Evolutionary conservation across 2,113 vertebrate species (phyloP), one percentile per base, ranked within the genome.

Genomic region (Lichenostomus cassidix): DNA sequence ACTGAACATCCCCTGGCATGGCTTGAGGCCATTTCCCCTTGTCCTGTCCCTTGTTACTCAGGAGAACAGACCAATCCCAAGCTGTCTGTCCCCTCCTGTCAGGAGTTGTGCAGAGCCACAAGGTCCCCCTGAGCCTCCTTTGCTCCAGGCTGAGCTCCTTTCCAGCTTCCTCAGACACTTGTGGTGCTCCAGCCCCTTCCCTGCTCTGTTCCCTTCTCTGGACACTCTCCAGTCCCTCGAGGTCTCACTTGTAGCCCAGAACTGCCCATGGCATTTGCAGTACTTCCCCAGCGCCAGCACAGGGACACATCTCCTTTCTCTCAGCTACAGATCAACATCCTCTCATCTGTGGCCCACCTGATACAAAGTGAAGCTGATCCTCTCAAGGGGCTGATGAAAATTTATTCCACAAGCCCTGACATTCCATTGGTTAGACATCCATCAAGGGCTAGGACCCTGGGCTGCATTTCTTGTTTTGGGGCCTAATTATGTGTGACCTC

Each of bases 221-320:
- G 39, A 68, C 20, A 25, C 0, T 1, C 39, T 68, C 41, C 55
- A 60, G 20, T 29, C 46, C 7, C 24, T 35, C 55, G 31, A 4
- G 11, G 55, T 49, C 41, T 60, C 15, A 10, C 29, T 15, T 25
- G 69, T 2, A 44, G 7, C 13, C 69, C 60, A 59, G 39, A 46
- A 18, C 24, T 89, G n/a, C 25, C 21, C 55, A 15, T 0, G 0
- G 29, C 15, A 69, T 20, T 41, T 8, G 8, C 42, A 53, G 44
- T 4, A n/a, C 29, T 21, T 41, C 63, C 47, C 24, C 14, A 62
- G 25, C 9, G 14, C 24, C 70, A 83, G 47, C 31, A 55, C 55
- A 49, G 29, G 35, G 41, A 39, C 41, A 42, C 39, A 9, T 63
- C 28, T 24, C 13, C 17, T 65, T 88, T 63, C 55, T 18, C 19